Evolutionary conservation across 2,113 vertebrate species (phyloP).

Genomic region (Piprites chloris): DNA sequence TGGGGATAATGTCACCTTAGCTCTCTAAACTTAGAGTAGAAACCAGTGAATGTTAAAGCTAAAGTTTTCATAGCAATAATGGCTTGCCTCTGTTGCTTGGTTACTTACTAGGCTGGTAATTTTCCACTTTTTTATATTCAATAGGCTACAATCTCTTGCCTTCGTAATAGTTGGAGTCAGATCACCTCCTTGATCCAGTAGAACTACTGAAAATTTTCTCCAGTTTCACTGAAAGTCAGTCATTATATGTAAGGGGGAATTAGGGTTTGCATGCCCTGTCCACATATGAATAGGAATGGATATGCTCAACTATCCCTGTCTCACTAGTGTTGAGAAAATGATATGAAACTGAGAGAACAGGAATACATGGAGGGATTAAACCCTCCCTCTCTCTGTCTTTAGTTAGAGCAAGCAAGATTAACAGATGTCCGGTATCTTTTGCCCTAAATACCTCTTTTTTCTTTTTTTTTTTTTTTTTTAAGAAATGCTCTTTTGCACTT

Average conservation of each 20-base stretch:
- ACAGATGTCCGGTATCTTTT: neutral
- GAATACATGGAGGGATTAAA: neutral
- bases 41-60: neutral
- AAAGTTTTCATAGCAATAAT: neutral
- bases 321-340: neutral
- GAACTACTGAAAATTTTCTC: neutral
- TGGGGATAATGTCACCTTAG: neutral
- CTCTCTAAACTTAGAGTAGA: neutral
- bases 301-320: neutral
- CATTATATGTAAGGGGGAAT: neutral
- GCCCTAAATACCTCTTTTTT: neutral
- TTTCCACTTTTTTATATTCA: neutral
- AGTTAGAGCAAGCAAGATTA: neutral
- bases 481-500: neutral
- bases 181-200: neutral
- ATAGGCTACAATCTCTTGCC: neutral
- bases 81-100: slow-evolving; percentile 6
- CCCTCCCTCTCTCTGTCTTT: neutral
- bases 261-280: neutral
- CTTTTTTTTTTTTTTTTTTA: neutral
- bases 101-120: slow-evolving; percentile 9
- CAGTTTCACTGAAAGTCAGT: neutral
- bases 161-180: neutral
- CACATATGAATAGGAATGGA: neutral
- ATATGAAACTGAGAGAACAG: neutral